Percentiles rank a stretch among this genome's conserved stretches.
Conservation (phyloP, 2,888 invertebrate genomes). For the Clitarchus hookeri region DNA sequence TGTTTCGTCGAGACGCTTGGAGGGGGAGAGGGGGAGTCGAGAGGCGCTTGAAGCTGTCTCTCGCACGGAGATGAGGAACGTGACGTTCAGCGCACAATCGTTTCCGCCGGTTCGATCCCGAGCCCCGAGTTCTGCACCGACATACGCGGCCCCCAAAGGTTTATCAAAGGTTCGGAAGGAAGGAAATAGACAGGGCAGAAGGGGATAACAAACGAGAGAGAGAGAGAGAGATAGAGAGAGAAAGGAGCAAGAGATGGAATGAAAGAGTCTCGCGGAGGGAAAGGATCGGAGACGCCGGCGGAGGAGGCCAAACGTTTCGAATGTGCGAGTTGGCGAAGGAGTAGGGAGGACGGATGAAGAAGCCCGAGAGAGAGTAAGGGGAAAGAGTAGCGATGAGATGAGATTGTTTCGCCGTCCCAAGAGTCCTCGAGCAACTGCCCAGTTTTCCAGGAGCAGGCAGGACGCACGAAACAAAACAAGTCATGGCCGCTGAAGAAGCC, state of each 20-base stretch:
- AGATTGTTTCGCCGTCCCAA: background rate
- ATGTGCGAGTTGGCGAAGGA: too few relatives aligned
- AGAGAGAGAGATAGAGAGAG: background rate
- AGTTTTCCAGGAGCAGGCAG: background rate
- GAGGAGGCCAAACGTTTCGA: background rate
- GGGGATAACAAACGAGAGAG: background rate
- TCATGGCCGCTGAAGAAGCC: background rate
- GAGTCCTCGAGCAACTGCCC: constrained; percentile 1
- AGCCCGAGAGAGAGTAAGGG: background rate
- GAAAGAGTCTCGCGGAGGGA: background rate
- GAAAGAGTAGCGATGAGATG: background rate
- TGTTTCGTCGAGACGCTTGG: background rate
- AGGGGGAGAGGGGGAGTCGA: background rate
- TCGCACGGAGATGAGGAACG: background rate
- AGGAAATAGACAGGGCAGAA: background rate
- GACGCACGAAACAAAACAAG: constrained; percentile 3
- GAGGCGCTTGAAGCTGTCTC: background rate
- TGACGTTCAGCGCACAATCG: background rate
- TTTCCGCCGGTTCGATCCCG: background rate
- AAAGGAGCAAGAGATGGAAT: background rate
- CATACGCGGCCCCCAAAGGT: background rate
- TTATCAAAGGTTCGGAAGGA: background rate
- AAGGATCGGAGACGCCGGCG: background rate
- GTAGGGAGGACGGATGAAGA: background rate
- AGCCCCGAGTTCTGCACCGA: background rate